Evolutionary conservation across 2,888 invertebrate genomes (phyloP).

Genomic region (Eretmocerus hayati): DNA sequence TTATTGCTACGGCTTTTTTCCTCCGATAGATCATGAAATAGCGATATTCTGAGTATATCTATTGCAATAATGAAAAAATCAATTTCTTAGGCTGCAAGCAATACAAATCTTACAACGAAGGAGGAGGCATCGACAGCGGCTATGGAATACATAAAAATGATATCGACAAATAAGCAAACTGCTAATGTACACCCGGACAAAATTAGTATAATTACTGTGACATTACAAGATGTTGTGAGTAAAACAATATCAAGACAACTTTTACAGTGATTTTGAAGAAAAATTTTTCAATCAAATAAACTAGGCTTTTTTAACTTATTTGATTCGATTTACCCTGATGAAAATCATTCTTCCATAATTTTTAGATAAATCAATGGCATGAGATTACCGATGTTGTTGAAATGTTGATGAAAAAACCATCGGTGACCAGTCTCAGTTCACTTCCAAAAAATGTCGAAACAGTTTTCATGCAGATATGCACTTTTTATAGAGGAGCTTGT

Average conservation of each 20-base stretch:
- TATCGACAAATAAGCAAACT: conserved; percentile 12
- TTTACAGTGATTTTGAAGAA: no score
- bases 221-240: conserved; percentile 38
- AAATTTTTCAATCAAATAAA: no score
- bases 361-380: conserved; percentile 39
- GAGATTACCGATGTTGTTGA: conserved; percentile 39
- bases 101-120: neutral
- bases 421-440: conserved; percentile 27
- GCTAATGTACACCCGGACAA: conserved; percentile 28
- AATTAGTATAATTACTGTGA: conserved; percentile 35
- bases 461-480: conserved; percentile 53
- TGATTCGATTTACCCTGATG: no score
- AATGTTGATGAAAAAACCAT: conserved; percentile 37
- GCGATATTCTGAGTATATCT: no score
- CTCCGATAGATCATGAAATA: neutral
- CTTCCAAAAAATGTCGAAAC: conserved; percentile 36
- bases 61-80: no score
- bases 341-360: no score
- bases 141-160: conserved; percentile 13
- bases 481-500: conserved; percentile 54
- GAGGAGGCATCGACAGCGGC: neutral
- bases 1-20: no score
- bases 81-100: neutral
- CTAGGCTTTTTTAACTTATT: no score
- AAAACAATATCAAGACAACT: neutral